Percentiles rank a stretch among this genome's conserved stretches.
phyloP scores from a whole-genome alignment of 1,140 invertebrate genomes.

The Anastatus disparis region DNA sequence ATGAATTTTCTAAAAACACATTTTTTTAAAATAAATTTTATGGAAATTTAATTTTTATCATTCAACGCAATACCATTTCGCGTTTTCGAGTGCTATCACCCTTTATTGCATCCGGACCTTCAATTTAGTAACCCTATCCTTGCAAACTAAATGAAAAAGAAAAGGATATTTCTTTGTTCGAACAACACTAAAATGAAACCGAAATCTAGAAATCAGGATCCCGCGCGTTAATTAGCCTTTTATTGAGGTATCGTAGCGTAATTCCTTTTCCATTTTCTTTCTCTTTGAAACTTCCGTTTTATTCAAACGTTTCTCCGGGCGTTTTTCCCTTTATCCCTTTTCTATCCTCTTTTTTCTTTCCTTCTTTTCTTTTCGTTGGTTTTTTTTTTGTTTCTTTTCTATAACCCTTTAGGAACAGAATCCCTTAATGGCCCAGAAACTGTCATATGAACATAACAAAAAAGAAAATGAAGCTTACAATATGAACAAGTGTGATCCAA shows the following conservation, averaged over 20 bases:
- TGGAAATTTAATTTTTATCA: no score
- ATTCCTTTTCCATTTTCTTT: background rate
- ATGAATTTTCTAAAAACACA: no score
- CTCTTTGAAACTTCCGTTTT: background rate
- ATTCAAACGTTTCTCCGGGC: conserved; percentile 3
- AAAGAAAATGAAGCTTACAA: background rate
- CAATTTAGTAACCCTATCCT: no score
- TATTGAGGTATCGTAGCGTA: background rate
- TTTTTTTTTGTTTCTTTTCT: background rate
- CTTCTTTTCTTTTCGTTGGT: no score
- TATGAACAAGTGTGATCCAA: conserved; percentile 3
- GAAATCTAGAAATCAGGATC: background rate
- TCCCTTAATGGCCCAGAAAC: background rate
- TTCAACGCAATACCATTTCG: no score
- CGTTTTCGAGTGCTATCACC: no score
- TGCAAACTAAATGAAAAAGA: no score
- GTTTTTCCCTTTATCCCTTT: background rate
- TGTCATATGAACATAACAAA: background rate
- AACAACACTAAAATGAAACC: no score
- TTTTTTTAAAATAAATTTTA: no score
- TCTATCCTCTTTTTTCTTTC: background rate
- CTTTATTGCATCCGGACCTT: no score
- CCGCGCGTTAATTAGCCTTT: background rate
- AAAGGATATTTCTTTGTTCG: no score
- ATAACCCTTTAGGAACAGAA: background rate